phyloP scores from a whole-genome alignment of 2,797 vertebrate species.

The Tiaroga cobitis region DNA sequence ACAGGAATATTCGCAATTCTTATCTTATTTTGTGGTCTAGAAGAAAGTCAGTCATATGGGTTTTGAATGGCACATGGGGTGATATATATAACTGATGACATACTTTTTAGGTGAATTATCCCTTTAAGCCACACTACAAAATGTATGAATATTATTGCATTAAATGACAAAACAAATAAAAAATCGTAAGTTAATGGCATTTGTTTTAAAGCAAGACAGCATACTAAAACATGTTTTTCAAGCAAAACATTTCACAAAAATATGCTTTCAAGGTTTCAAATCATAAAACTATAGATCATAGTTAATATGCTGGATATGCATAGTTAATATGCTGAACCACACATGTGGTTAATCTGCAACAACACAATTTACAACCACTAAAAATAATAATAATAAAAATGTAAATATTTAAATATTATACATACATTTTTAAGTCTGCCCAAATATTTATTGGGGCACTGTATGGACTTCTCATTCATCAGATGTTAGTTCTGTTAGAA shows the following conservation, averaged over 20 bases:
- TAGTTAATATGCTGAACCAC: neutral
- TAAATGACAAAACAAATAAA: too few species aligned
- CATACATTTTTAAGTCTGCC: neutral
- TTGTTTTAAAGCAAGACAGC: too few species aligned
- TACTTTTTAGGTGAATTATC: neutral
- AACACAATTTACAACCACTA: neutral
- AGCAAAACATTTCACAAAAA: neutral
- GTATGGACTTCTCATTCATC: conserved; percentile 13
- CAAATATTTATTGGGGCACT: neutral
- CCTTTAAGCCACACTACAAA: neutral
- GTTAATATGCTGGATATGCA: neutral
- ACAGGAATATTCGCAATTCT: neutral
- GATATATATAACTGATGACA: neutral
- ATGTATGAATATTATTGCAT: neutral
- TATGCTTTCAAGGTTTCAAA: neutral
- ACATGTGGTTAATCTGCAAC: neutral
- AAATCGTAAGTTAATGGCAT: too few species aligned
- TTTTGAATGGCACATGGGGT: neutral
- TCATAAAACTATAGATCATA: neutral
- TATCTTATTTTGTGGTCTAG: neutral
- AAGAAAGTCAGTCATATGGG: neutral
- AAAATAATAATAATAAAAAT: neutral
- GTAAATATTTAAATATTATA: neutral
- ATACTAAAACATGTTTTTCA: neutral
- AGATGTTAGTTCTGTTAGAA: neutral